Conservation (phyloP, 2,113 vertebrate genomes). For the Pteronura brasiliensis region DNA sequence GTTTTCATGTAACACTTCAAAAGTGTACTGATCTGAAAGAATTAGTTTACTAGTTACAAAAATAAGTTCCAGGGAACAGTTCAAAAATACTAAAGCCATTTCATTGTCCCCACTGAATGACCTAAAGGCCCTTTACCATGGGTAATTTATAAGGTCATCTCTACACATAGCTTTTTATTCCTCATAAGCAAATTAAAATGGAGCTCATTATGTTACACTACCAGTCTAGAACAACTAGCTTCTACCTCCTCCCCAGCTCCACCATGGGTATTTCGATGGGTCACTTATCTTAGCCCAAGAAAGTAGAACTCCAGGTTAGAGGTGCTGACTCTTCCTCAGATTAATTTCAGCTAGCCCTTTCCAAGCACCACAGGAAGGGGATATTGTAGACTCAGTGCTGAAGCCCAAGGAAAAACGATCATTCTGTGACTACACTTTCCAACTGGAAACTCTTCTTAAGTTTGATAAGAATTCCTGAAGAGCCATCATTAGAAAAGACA, state of each 20-base stretch:
- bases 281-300: not conserved
- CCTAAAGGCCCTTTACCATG: not conserved
- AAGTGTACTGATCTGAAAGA: not conserved
- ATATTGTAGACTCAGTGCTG: not conserved
- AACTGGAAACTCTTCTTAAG: not conserved
- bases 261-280: not conserved
- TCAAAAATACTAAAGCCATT: slow-evolving; percentile 15
- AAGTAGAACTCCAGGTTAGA: not conserved
- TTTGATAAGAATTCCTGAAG: not conserved
- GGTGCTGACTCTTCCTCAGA: not conserved
- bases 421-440: not conserved
- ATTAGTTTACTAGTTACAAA: not conserved
- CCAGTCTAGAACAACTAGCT: not conserved
- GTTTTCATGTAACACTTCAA: not conserved
- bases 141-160: not conserved
- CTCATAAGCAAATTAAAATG: not conserved
- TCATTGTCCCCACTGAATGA: not conserved
- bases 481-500: not conserved
- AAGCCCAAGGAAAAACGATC: not conserved
- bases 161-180: not conserved
- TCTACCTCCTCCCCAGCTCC: not conserved
- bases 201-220: not conserved
- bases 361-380: not conserved
- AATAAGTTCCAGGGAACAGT: not conserved
- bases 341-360: not conserved